Evolutionary conservation across 2,113 vertebrate species (phyloP).

Genomic region (Bos javanicus): DNA sequence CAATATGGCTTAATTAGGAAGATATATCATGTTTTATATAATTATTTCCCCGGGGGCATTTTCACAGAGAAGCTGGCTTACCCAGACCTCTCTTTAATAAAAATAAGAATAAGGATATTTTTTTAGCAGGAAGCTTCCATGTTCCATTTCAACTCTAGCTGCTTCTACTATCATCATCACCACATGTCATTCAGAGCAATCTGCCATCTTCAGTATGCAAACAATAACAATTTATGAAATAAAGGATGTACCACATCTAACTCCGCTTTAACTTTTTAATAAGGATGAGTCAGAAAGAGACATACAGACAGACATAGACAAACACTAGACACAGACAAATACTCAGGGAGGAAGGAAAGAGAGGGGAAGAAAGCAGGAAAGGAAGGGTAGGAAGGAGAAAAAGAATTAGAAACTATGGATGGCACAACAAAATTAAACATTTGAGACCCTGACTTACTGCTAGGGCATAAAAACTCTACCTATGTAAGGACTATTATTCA

Average conservation of each 20-base stretch:
- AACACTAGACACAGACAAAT: too few species aligned
- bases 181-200: background rate
- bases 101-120: background rate
- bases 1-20: background rate
- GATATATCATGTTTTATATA: background rate
- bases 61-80: background rate
- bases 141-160: background rate
- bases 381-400: background rate
- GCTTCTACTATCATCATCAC: background rate
- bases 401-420: background rate
- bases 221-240: background rate
- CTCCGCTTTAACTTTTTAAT: background rate
- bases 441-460: background rate
- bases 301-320: background rate
- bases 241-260: background rate
- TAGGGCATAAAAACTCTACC: background rate
- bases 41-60: background rate
- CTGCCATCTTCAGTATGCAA: background rate
- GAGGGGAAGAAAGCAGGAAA: background rate
- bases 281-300: background rate
- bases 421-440: background rate
- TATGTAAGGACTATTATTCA: background rate
- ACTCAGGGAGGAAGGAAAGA: background rate
- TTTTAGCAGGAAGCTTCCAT: background rate
- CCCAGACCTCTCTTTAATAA: conserved; percentile 9